Evolutionary conservation across 2,113 vertebrate species (phyloP).

Genomic region (Acanthochromis polyacanthus): DNA sequence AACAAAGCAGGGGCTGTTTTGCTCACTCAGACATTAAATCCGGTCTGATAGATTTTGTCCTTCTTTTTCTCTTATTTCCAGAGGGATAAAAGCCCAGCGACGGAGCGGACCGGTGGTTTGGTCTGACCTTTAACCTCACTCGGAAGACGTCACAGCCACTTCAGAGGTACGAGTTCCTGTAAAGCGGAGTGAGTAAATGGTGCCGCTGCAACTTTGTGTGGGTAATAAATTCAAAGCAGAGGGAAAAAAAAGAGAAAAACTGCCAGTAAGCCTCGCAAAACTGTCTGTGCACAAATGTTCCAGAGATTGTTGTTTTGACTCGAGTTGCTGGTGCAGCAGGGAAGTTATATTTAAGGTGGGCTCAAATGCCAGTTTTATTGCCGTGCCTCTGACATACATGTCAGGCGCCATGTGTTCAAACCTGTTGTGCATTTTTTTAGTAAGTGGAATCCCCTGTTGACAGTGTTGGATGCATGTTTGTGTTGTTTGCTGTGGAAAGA

Average conservation of each 20-base stretch:
- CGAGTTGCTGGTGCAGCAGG: background rate
- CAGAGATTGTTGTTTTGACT: constrained; percentile 21
- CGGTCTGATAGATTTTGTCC: constrained; percentile 13
- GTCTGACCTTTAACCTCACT: constrained; percentile 67
- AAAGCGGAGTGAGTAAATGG: constrained; percentile 33
- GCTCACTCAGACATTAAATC: constrained; percentile 10
- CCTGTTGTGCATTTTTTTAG: no score
- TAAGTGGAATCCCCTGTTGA: constrained; percentile 7
- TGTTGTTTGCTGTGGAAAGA: constrained; percentile 24
- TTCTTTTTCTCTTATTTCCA: constrained; percentile 26
- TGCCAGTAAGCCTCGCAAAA: constrained; percentile 31
- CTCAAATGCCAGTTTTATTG: constrained; percentile 10
- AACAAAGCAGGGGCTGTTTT: constrained; percentile 1
- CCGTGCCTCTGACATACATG: constrained; percentile 12
- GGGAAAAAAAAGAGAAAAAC: constrained; percentile 1
- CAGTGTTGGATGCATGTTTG: constrained; percentile 15
- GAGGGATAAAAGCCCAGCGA: constrained; percentile 40
- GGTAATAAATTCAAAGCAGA: constrained; percentile 22
- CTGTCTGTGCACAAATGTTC: background rate
- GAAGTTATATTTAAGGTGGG: constrained; percentile 38
- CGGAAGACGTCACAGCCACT: constrained; percentile 65
- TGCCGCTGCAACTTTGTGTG: constrained; percentile 23
- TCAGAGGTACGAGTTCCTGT: constrained; percentile 75
- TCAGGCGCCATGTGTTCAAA: constrained; percentile 14
- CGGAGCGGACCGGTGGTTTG: constrained; percentile 47